These are phyloP conservation scores for Siderastrea radians DNA, from an alignment of 92 coral and sea anemone genomes.

Conservation along the genomic window DNA sequence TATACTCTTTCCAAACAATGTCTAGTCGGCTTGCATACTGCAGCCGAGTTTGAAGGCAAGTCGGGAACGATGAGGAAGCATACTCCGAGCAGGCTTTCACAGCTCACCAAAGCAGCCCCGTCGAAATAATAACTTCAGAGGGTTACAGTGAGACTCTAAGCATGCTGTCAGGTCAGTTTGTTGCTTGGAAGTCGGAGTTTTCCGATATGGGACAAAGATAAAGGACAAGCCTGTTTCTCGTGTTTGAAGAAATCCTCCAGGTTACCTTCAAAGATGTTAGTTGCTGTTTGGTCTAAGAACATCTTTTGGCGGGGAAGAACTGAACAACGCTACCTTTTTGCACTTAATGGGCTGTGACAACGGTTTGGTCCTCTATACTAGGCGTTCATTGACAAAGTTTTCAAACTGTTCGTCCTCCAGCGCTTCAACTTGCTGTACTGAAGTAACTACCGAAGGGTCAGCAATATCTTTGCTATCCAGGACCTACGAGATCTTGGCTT, in stretches of 20 bases:
- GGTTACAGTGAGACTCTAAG: conserved; percentile 22
- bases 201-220: conserved; percentile 73
- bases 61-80: conserved; percentile 26
- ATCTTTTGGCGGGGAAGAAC: conserved; percentile 49
- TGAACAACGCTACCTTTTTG: conserved; percentile 47
- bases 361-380: conserved; percentile 46
- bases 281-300: conserved; percentile 24
- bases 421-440: conserved; percentile 44
- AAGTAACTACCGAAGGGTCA: conserved; percentile 44
- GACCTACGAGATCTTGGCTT: conserved; percentile 57
- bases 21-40: conserved; percentile 27
- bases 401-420: conserved; percentile 55
- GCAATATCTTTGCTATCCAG: conserved; percentile 68
- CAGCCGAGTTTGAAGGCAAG: conserved; percentile 16
- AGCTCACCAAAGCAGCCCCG: too few species aligned
- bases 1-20: conserved; percentile 41
- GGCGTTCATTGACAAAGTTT: conserved; percentile 43
- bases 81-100: conserved; percentile 34
- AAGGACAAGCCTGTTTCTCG: conserved; percentile 68
- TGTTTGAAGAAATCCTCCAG: conserved; percentile 70
- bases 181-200: conserved; percentile 72
- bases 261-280: conserved; percentile 58
- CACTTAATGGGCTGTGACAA: conserved; percentile 60
- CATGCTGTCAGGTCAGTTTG: conserved; percentile 68
- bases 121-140: conserved; percentile 36